Conservation (phyloP, 2,797 vertebrate species). For the Varecia variegata region DNA sequence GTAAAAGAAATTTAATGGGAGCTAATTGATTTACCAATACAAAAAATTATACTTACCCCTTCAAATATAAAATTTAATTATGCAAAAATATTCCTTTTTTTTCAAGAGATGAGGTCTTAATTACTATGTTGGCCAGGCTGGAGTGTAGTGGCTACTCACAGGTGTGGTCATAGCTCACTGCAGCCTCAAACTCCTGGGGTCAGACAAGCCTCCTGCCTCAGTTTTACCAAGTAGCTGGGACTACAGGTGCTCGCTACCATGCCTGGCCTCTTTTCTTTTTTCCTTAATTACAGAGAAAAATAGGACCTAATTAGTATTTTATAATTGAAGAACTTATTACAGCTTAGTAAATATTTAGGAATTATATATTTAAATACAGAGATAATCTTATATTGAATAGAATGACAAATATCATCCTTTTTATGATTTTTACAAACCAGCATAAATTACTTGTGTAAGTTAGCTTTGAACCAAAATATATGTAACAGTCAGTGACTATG, state of each 20-base stretch:
- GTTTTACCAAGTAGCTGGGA: not conserved
- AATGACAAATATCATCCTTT: not conserved
- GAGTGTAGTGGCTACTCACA: not conserved
- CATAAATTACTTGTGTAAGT: not conserved
- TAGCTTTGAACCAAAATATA: not conserved
- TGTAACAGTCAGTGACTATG: not conserved
- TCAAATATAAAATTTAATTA: constrained; percentile 21
- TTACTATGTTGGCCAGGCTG: not conserved
- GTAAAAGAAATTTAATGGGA: not conserved
- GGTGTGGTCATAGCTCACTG: not conserved
- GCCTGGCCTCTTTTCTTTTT: not conserved
- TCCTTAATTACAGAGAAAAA: constrained; percentile 12
- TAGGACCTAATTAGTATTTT: not conserved
- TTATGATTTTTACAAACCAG: not conserved
- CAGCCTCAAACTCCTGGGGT: not conserved
- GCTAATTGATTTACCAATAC: not conserved
- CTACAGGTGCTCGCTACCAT: not conserved
- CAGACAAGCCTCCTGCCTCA: not conserved
- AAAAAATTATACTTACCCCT: not conserved
- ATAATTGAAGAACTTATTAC: constrained; percentile 2
- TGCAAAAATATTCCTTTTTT: not conserved
- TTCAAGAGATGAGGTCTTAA: not conserved
- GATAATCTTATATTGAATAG: not conserved
- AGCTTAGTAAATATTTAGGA: not conserved
- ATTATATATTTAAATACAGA: not conserved